Evolutionary conservation across 2,113 vertebrate species (phyloP).

Genomic region (Cottus gobio): DNA sequence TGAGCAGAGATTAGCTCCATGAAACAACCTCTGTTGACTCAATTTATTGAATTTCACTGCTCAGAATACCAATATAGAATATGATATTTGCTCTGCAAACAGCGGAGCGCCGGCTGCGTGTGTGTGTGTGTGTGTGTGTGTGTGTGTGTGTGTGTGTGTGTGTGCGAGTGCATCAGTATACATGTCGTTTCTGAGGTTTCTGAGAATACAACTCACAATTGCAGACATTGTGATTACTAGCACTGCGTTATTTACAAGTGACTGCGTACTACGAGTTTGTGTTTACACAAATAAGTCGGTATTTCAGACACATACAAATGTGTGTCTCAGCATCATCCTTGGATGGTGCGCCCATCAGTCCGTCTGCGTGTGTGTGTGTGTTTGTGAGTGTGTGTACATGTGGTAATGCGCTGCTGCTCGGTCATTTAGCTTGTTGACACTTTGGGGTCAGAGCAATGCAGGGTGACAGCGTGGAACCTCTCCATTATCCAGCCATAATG

Average conservation of each 20-base stretch:
- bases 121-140: constrained; percentile 14
- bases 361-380: not conserved
- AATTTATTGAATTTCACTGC: constrained; percentile 62
- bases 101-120: constrained; percentile 20
- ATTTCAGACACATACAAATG: constrained; percentile 1
- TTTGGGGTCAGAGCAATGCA: constrained; percentile 82
- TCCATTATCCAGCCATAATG: constrained; percentile 83
- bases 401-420: constrained; percentile 77
- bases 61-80: constrained; percentile 62
- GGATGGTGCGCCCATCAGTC: constrained; percentile 9
- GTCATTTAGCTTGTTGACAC: constrained; percentile 85
- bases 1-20: constrained; percentile 70
- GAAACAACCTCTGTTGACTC: constrained; percentile 67
- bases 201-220: constrained; percentile 3
- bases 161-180: constrained; percentile 27
- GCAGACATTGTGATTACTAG: constrained; percentile 3
- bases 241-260: constrained; percentile 6
- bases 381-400: constrained; percentile 51
- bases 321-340: constrained; percentile 13
- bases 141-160: constrained; percentile 18
- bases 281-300: not conserved
- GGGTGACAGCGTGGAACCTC: constrained; percentile 83
- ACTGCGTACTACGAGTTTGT: not conserved
- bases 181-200: constrained; percentile 27
- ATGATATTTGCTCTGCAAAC: constrained; percentile 63